Evolutionary conservation across 2,113 vertebrate species (phyloP), one percentile per base, ranked within the genome.

Genomic region (Cynoglossus semilaevis): DNA sequence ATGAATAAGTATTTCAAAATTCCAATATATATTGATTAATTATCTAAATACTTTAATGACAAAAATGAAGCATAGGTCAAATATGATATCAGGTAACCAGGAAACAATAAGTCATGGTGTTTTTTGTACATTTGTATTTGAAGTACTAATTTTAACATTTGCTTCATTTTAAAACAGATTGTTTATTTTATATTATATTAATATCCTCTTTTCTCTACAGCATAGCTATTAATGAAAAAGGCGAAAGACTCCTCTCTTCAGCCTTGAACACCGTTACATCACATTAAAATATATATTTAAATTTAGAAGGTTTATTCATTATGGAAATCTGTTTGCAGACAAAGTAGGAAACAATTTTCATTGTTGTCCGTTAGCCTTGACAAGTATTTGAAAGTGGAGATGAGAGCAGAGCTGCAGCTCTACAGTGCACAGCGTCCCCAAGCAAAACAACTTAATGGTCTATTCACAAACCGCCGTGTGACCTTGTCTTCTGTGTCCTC

Each of bases 381-480:
- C 74, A 72, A 43, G 67, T 61, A 71, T 76, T 62, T 63, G 71
- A 74, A 69, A 71, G 46, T 55, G 54, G 40, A 42, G 58, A 60
- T 49, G 57, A 45, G 44, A 61, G 60, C 7, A 3, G 54, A 64
- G 61, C 67, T 45, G 56, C 41, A 63, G 56, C 53, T 84, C 66
- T 57, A 34, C 58, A 14, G 52, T 74, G 54, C 51, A 55, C 54
- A 46, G 54, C 60, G 54, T 70, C 65, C 38, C 53, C 48, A 60
- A 74, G 77, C 66, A 73, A 85, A 87, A 81, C 83, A 84, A 72
- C 78, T 74, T 65, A 63, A 70, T 44, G 22, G 53, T 75, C 74
- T 75, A 65, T 82, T 81, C 58, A 78, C 52, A 67, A 42, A 48
- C 62, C 52, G 61, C 74, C 63, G 35, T 36, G 9, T 16, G 72